These are phyloP conservation scores for Melanostigma gelatinosum DNA, from an alignment of 2,113 vertebrate species.

Conservation along the genomic window DNA sequence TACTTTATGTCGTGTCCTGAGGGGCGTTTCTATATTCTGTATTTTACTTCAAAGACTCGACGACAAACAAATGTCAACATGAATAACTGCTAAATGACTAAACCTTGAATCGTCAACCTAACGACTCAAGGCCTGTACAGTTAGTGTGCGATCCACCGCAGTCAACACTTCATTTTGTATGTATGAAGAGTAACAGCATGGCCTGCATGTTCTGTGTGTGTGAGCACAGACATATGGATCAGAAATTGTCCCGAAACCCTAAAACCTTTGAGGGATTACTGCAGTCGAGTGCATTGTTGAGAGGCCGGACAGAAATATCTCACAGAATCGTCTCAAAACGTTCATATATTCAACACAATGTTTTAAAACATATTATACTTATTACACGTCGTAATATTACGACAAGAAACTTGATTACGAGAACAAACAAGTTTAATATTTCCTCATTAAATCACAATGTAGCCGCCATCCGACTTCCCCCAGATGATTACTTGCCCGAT, in stretches of 20 bases:
- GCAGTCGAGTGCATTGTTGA: background rate
- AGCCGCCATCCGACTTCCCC: no score
- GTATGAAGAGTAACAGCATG: background rate
- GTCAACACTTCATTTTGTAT: background rate
- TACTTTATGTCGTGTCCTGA: background rate
- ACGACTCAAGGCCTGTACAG: background rate
- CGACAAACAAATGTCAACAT: background rate
- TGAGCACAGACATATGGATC: background rate
- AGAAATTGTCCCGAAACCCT: constrained; percentile 1
- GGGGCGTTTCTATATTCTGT: background rate
- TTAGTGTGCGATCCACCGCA: no score
- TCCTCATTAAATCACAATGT: no score
- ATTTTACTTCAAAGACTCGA: background rate
- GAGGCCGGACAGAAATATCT: background rate
- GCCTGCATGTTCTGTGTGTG: background rate
- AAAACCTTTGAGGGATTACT: constrained; percentile 10
- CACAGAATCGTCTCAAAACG: background rate
- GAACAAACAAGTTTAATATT: no score
- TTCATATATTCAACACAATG: background rate
- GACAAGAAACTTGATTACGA: background rate
- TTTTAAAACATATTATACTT: background rate
- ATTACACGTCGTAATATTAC: background rate
- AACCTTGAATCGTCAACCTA: background rate
- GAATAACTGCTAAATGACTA: constrained; percentile 1
- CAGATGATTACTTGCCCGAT: no score